Conservation (phyloP, 2,113 vertebrate species). For the Vulpes lagopus region DNA sequence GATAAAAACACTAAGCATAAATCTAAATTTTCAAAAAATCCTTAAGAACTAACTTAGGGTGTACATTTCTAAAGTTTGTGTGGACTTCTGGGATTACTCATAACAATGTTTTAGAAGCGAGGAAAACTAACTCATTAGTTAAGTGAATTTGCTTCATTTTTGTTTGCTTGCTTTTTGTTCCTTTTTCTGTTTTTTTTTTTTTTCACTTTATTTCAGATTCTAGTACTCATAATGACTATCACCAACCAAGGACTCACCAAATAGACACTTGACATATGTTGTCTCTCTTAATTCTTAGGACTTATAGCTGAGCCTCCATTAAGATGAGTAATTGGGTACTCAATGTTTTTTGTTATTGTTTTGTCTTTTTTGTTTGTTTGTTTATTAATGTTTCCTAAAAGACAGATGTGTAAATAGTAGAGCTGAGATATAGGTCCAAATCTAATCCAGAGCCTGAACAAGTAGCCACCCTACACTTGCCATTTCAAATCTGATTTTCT, state of each 20-base stretch:
- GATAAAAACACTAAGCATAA: background rate
- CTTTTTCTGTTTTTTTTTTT: background rate
- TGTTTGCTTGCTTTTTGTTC: background rate
- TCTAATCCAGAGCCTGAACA: background rate
- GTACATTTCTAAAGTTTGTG: background rate
- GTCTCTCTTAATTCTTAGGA: background rate
- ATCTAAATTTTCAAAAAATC: background rate
- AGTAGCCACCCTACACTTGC: background rate
- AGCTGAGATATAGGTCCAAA: background rate
- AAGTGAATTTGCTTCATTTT: background rate
- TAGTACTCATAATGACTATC: background rate
- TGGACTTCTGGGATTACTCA: background rate
- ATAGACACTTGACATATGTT: background rate
- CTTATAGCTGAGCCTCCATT: background rate
- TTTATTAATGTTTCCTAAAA: background rate
- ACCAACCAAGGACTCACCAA: background rate
- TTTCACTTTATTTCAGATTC: background rate
- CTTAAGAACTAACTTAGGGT: background rate
- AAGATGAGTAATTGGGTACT: background rate
- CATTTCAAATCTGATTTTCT: background rate
- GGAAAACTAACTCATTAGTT: background rate
- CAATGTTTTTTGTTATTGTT: background rate
- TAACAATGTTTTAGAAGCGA: background rate
- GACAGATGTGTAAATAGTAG: background rate
- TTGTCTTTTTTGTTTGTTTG: background rate